Percentiles rank a stretch among this genome's conserved stretches.
These are phyloP conservation scores for Eueremaeus valkanovi DNA, from an alignment of 2,888 invertebrate genomes.

Conservation along the genomic window DNA sequence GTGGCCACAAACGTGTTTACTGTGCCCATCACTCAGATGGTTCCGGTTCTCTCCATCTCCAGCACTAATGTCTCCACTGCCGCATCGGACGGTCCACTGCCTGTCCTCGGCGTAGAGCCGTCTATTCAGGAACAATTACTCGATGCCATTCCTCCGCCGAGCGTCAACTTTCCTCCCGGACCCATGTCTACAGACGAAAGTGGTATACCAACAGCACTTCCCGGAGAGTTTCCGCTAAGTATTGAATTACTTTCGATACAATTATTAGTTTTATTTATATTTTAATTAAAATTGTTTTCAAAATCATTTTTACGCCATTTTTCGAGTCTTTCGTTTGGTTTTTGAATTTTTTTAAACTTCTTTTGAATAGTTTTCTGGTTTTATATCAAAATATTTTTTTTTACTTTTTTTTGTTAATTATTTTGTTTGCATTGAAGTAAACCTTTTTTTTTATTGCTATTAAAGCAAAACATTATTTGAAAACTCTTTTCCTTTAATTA, in stretches of 20 bases:
- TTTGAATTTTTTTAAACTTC: too few species aligned
- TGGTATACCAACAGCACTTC: slow-evolving; percentile 7
- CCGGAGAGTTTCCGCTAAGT: slow-evolving; percentile 27
- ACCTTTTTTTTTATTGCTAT: too few species aligned
- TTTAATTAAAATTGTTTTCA: not conserved
- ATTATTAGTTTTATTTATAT: not conserved
- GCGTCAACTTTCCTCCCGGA: slow-evolving; percentile 19
- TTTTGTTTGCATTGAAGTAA: too few species aligned
- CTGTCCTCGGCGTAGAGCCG: slow-evolving; percentile 7
- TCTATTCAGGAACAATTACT: not conserved
- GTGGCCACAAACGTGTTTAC: not conserved
- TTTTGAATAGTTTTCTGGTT: too few species aligned
- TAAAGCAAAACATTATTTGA: too few species aligned
- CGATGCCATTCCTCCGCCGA: slow-evolving; percentile 24
- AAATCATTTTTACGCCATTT: too few species aligned
- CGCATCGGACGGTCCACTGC: not conserved
- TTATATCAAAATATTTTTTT: too few species aligned
- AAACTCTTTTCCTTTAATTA: too few species aligned
- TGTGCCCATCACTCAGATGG: slow-evolving; percentile 23
- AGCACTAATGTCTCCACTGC: not conserved
- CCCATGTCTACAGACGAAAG: not conserved
- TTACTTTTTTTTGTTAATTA: too few species aligned
- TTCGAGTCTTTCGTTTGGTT: too few species aligned
- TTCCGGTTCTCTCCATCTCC: not conserved
- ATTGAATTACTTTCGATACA: slow-evolving; percentile 7